A percentile compares a stretch with the other conserved stretches of the same genome.
phyloP scores from a whole-genome alignment of 2,797 vertebrate genomes.

The Uromys caudimaculatus region DNA sequence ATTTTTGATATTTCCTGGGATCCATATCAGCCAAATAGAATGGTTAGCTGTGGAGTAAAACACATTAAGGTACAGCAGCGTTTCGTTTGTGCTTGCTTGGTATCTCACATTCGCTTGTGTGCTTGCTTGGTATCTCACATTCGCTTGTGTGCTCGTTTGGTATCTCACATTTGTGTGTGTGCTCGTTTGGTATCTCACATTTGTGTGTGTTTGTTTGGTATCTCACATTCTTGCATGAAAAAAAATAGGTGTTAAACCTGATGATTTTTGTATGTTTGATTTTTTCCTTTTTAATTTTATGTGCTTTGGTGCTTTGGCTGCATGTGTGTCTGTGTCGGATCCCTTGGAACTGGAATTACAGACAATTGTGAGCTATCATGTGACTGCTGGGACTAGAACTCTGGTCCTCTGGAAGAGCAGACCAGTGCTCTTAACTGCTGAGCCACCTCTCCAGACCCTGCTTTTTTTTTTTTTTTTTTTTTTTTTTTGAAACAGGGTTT shows the following conservation, averaged over 20 bases:
- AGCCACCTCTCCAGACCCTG: not conserved
- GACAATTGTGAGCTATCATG: not conserved
- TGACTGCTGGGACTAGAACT: too few species aligned
- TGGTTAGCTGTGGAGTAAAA: conserved; percentile 98
- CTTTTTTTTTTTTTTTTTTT: not conserved
- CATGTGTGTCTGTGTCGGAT: not conserved
- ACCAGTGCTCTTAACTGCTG: not conserved
- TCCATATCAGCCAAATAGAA: conserved; percentile 91
- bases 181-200: not conserved
- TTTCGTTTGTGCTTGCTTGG: not conserved
- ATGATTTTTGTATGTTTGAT: not conserved
- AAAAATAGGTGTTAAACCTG: conserved; percentile 32
- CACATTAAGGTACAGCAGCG: conserved; percentile 96
- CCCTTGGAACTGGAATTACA: not conserved
- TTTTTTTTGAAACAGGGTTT: not conserved
- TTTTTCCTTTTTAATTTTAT: not conserved
- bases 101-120: not conserved
- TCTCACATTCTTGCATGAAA: not conserved
- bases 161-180: too few species aligned
- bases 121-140: not conserved
- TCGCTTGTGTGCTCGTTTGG: too few species aligned
- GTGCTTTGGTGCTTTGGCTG: not conserved
- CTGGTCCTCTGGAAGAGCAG: not conserved
- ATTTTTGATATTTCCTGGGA: conserved; percentile 99
- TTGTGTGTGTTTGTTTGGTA: too few species aligned